phyloP scores from a whole-genome alignment of 2,888 invertebrate genomes.

The Nemapogon koenigi region DNA sequence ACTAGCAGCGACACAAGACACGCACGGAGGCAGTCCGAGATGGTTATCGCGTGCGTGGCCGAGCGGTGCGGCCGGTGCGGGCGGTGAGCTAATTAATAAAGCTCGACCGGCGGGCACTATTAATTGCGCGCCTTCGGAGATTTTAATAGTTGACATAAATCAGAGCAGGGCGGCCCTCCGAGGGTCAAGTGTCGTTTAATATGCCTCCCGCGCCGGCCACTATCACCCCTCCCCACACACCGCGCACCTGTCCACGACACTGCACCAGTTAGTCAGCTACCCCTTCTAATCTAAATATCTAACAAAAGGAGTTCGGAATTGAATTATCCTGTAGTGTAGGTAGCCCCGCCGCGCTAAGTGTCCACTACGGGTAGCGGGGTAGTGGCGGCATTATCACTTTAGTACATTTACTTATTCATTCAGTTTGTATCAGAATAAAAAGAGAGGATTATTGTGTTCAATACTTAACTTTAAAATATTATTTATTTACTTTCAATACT shows the following conservation, averaged over 20 bases:
- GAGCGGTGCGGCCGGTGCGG: too few relatives aligned
- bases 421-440: too few relatives aligned
- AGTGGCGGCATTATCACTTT: too few relatives aligned
- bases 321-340: slow-evolving; percentile 54
- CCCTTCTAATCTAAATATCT: slow-evolving; percentile 17
- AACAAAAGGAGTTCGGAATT: slow-evolving; percentile 30
- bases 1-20: too few relatives aligned
- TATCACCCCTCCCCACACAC: slow-evolving; percentile 15
- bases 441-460: too few relatives aligned
- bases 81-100: slow-evolving; percentile 64
- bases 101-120: slow-evolving; percentile 49
- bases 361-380: slow-evolving; percentile 46
- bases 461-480: too few relatives aligned
- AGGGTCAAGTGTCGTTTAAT: slow-evolving; percentile 63
- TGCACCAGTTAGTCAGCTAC: slow-evolving; percentile 16
- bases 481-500: too few relatives aligned
- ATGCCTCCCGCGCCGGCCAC: slow-evolving; percentile 28
- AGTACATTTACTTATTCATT: too few relatives aligned
- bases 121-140: slow-evolving; percentile 63
- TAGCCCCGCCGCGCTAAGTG: slow-evolving; percentile 50
- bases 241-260: slow-evolving; percentile 11
- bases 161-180: slow-evolving; percentile 42
- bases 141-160: slow-evolving; percentile 65
- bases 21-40: too few relatives aligned
- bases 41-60: too few relatives aligned